Percentiles rank a stretch among this genome's conserved stretches.
Conservation (phyloP, 2,113 vertebrate species). For the Passer domesticus region DNA sequence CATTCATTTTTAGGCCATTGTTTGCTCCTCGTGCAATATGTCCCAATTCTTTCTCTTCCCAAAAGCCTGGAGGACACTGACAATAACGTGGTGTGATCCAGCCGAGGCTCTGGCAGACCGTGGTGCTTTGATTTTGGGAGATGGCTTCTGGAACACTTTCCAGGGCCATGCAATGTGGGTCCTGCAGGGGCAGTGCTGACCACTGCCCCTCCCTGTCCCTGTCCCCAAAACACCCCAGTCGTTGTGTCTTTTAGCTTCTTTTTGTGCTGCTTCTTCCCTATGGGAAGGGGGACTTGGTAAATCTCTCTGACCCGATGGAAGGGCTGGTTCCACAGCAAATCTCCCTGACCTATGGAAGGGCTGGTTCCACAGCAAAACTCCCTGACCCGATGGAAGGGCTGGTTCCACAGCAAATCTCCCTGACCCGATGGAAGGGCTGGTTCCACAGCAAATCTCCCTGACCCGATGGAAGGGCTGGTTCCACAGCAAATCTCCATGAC, state of each 20-base stretch:
- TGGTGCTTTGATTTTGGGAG: background rate
- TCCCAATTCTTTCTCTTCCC: background rate
- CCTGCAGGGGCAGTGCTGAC: background rate
- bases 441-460: no score
- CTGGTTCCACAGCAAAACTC: no score
- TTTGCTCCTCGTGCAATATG: background rate
- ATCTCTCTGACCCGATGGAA: fast-evolving
- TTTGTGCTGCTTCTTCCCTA: background rate
- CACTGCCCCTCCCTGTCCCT: background rate
- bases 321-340: no score
- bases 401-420: no score
- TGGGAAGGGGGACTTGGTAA: background rate
- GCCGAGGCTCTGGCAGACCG: background rate
- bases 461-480: no score
- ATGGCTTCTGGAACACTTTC: fast-evolving
- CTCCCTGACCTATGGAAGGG: no score
- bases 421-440: no score
- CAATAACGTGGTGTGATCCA: fast-evolving
- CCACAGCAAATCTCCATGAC: background rate
- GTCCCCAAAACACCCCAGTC: background rate
- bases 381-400: no score
- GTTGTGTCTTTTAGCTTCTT: background rate
- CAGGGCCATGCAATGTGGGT: no score
- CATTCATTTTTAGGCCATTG: background rate
- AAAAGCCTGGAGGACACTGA: background rate